Conservation (phyloP, 2,888 invertebrate genomes). For the Leucophenga maculata region DNA sequence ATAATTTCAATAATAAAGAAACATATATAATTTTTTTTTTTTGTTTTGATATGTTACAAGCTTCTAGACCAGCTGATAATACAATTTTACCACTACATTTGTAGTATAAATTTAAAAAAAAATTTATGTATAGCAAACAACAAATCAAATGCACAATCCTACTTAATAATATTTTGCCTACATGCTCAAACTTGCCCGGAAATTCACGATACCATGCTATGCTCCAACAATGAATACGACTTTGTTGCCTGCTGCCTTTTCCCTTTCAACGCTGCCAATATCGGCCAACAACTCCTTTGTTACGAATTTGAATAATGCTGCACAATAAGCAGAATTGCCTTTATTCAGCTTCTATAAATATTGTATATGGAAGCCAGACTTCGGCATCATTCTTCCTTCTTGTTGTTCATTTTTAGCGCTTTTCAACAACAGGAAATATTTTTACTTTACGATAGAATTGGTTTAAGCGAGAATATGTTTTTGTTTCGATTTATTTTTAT, state of each 20-base stretch:
- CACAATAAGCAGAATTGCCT: constrained; percentile 61
- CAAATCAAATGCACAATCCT: constrained; percentile 55
- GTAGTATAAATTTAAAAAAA: neutral
- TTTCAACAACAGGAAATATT: constrained; percentile 40
- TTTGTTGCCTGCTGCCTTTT: too few species aligned
- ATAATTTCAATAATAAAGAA: too few species aligned
- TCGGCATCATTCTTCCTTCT: neutral
- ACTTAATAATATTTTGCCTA: constrained; percentile 54
- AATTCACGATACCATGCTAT: too few species aligned
- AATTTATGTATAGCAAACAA: constrained; percentile 43
- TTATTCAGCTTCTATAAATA: constrained; percentile 44
- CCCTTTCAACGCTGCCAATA: neutral
- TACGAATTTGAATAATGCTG: constrained; percentile 55
- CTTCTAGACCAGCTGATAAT: too few species aligned
- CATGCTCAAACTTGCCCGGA: neutral
- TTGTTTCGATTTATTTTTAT: constrained; percentile 6
- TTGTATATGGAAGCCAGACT: constrained; percentile 32
- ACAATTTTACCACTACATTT: too few species aligned
- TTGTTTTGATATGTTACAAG: too few species aligned
- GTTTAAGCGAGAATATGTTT: constrained; percentile 22
- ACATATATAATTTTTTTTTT: too few species aligned
- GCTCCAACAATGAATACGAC: too few species aligned
- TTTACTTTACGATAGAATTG: constrained; percentile 43
- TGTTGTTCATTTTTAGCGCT: constrained; percentile 32
- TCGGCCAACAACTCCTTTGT: neutral